Percentiles rank a stretch among this genome's conserved stretches.
phyloP scores from a whole-genome alignment of 2,797 vertebrate species.

The Eutrigla gurnardus region DNA sequence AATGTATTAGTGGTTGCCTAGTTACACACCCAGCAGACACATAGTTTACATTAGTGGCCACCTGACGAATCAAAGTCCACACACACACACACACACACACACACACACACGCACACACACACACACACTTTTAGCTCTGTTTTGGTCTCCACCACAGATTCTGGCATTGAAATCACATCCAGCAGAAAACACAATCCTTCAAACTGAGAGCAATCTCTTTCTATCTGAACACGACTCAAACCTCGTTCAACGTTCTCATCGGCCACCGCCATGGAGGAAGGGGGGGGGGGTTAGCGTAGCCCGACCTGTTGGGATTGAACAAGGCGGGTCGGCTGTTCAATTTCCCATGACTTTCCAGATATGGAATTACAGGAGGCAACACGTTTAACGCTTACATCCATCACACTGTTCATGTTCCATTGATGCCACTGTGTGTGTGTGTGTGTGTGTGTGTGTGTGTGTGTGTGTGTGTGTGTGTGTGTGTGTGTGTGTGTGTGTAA shows the following conservation, averaged over 20 bases:
- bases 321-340: constrained; percentile 49
- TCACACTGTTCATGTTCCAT: constrained; percentile 50
- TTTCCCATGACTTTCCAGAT: constrained; percentile 54
- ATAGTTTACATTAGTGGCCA: neutral
- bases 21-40: constrained; percentile 2
- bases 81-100: neutral
- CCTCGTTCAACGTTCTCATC: constrained; percentile 34
- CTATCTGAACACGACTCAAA: constrained; percentile 16
- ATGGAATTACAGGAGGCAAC: constrained; percentile 25
- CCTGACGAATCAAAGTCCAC: neutral
- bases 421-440: neutral
- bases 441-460: too few species aligned
- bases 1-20: neutral
- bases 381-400: constrained; percentile 37
- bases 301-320: constrained; percentile 55
- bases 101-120: neutral
- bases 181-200: constrained; percentile 38
- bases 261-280: constrained; percentile 8
- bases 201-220: constrained; percentile 24
- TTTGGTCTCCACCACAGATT: neutral
- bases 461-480: too few species aligned
- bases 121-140: neutral
- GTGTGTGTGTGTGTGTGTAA: neutral
- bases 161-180: constrained; percentile 21
- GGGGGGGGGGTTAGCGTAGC: constrained; percentile 27